A percentile compares a stretch with the other conserved stretches of the same genome.
Conservation (phyloP, 2,888 invertebrate species). For the Sarcophaga caerulescens region DNA sequence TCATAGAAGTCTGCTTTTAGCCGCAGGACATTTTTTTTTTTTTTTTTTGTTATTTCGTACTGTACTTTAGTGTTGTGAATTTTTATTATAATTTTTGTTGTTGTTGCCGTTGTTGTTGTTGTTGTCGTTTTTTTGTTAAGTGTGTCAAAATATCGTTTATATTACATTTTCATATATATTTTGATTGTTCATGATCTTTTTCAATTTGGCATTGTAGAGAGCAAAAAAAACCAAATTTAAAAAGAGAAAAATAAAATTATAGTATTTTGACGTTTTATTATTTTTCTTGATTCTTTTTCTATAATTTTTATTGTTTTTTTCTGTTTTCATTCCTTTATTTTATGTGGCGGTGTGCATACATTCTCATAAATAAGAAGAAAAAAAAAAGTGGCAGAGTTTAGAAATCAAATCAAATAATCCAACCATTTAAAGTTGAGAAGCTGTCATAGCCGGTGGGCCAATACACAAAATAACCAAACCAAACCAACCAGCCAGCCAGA, state of each 20-base stretch:
- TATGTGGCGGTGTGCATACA: slow-evolving; percentile 16
- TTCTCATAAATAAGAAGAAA: slow-evolving; percentile 7
- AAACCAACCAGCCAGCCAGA: slow-evolving; percentile 14
- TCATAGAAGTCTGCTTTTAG: slow-evolving; percentile 52
- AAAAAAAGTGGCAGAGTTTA: slow-evolving; percentile 36
- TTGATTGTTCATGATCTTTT: slow-evolving; percentile 69
- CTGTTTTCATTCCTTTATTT: slow-evolving; percentile 29
- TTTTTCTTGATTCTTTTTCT: slow-evolving; percentile 7
- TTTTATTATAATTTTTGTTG: slow-evolving; percentile 35
- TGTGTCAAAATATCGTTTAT: slow-evolving; percentile 66
- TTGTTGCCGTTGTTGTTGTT: background rate
- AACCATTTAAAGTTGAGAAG: slow-evolving; percentile 67
- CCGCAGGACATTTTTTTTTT: slow-evolving; percentile 58
- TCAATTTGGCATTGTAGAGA: slow-evolving; percentile 68
- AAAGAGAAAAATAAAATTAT: slow-evolving; percentile 32
- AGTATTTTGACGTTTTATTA: slow-evolving; percentile 45
- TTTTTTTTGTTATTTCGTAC: slow-evolving; percentile 16
- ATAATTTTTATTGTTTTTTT: slow-evolving; percentile 43
- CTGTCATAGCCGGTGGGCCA: slow-evolving; percentile 68
- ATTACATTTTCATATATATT: slow-evolving; percentile 58
- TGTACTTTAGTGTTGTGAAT: slow-evolving; percentile 30
- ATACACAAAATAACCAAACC: slow-evolving; percentile 41
- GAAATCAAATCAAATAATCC: slow-evolving; percentile 58
- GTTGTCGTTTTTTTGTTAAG: slow-evolving; percentile 41
- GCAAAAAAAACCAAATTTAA: no score